Conservation (phyloP, 2,888 invertebrate genomes). For the Apoda limacodes region DNA sequence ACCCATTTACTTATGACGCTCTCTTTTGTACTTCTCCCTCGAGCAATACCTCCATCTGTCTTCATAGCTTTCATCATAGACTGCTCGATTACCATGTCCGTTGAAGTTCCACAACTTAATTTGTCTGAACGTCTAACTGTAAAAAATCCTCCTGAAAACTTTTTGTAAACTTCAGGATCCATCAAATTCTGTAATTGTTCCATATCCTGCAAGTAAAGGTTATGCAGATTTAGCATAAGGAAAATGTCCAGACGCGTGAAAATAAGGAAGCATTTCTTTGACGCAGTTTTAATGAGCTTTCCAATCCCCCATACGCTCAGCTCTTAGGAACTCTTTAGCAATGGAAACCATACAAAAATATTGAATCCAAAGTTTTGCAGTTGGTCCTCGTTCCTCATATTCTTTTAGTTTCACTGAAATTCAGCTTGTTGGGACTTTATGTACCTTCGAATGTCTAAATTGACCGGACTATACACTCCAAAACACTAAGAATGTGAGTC, state of each 20-base stretch:
- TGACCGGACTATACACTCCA: too few species aligned
- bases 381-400: conserved; percentile 28
- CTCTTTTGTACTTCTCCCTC: conserved; percentile 35
- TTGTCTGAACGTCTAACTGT: too few species aligned
- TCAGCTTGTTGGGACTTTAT: too few species aligned
- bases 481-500: too few species aligned
- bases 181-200: conserved; percentile 23
- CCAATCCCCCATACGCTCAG: too few species aligned
- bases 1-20: conserved; percentile 37
- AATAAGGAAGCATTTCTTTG: conserved; percentile 28
- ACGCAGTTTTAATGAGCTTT: conserved; percentile 32
- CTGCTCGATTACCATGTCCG: conserved; percentile 34
- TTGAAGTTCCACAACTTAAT: too few species aligned
- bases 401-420: conserved; percentile 14
- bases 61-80: conserved; percentile 32
- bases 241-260: conserved; percentile 12
- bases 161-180: conserved; percentile 26
- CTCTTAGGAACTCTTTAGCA: conserved; percentile 34
- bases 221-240: too few species aligned
- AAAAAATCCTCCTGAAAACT: conserved; percentile 30
- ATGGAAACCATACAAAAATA: conserved; percentile 34
- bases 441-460: too few species aligned
- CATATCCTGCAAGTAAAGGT: conserved; percentile 30
- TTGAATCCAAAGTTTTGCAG: conserved; percentile 29
- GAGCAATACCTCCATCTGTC: too few species aligned